Evolutionary conservation across 2,888 invertebrate genomes (phyloP), one percentile per base, ranked within the genome.

Genomic region (Diplolepis rosae): DNA sequence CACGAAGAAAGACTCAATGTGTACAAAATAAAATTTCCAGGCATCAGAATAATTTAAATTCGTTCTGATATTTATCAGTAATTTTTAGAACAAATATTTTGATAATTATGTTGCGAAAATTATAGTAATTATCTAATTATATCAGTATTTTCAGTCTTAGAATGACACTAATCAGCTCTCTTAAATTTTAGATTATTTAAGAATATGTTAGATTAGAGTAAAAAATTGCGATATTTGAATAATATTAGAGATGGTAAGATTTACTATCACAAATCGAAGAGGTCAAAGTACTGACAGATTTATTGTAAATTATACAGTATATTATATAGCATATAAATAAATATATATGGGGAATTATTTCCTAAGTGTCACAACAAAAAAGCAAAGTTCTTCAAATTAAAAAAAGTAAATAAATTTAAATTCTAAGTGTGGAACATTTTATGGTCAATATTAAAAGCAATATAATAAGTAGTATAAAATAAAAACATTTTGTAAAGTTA

Each of bases 221-320:
- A 54, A 39, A 24, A 39, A n/a, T 13, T 7, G 32, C 11, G 6
- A 24, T 22, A n/a, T 7, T 24, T 32, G 32, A 22, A 32, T 39
- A 30, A 32, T 22, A 35, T 22, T n/a, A 27, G 24, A 39, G 24
- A 24, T 35, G n/a, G 30, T 24, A 39, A 39, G 24, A 61, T 24
- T 39, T 24, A 11, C 9, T 39, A 15, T 56, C 24, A 13, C 24
- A 22, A 61, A 61, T 39, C 39, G 35, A 24, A 61, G 24, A 39
- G 27, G 24, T 39, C 39, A 28, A 42, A 73, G 67, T 54, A 69
- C 75, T 69, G 45, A 74, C 73, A 75, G 78, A 77, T 72, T 79
- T 77, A 80, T 75, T 81, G 82, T 79, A 80, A 79, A 79, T 74
- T 83, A 79, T 56, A 54, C 54, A 56, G 30, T 18, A 39, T 39